Conservation (phyloP, 64 coral and sea anemone genomes). For the Actinia equina region DNA sequence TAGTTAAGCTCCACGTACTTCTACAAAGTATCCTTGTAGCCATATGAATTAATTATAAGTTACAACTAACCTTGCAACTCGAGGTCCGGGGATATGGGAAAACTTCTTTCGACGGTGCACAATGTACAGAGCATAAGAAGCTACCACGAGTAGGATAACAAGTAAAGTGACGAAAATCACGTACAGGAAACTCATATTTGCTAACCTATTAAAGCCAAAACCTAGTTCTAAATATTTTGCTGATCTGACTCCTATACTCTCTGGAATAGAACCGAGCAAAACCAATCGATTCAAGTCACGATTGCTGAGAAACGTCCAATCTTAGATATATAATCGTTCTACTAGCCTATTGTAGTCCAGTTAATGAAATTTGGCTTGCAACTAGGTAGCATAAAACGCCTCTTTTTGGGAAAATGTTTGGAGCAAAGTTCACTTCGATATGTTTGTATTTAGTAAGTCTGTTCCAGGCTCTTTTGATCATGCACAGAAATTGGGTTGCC, state of each 20-base stretch:
- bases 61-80: constrained; percentile 26
- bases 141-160: background rate
- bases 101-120: background rate
- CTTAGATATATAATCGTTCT: background rate
- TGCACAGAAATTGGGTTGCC: no score
- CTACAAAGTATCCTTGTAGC: no score
- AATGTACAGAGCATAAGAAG: constrained; percentile 23
- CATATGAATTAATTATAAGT: no score
- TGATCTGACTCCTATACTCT: no score
- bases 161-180: background rate
- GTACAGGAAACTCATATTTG: background rate
- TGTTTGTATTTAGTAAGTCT: background rate
- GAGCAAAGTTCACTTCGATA: background rate
- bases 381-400: background rate
- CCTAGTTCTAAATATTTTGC: no score
- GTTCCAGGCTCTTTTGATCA: background rate
- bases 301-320: background rate
- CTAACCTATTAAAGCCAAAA: background rate
- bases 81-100: constrained; percentile 42
- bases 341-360: background rate
- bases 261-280: no score
- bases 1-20: no score
- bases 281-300: background rate
- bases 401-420: background rate
- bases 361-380: background rate